phyloP scores from a whole-genome alignment of 1,140 invertebrate genomes.

The Metaphire vulgaris region DNA sequence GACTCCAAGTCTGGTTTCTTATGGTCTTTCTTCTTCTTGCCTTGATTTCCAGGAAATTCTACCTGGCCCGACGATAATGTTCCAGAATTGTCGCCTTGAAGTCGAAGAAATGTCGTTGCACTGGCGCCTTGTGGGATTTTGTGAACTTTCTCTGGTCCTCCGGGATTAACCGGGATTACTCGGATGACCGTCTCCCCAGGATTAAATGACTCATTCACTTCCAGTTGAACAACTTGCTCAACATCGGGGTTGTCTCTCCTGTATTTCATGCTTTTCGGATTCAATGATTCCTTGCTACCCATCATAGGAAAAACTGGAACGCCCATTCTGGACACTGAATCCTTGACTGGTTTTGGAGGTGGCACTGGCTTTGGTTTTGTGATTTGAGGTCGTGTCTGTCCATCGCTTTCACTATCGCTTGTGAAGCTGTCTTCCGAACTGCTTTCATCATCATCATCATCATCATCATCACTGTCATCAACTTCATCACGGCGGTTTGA shows the following conservation, averaged over 20 bases:
- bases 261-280: constrained; percentile 7
- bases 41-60: background rate
- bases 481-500: background rate
- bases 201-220: background rate
- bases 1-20: background rate
- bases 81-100: background rate
- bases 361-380: background rate
- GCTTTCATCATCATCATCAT: background rate
- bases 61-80: background rate
- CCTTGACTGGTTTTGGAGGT: constrained; percentile 10
- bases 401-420: background rate
- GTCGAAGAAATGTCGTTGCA: background rate
- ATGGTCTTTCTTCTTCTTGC: background rate
- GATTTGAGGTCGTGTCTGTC: no score
- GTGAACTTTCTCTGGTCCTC: background rate
- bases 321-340: background rate
- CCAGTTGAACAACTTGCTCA: constrained; percentile 13
- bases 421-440: background rate
- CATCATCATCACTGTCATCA: background rate
- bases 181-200: background rate
- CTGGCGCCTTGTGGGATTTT: background rate
- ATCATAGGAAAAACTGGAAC: background rate
- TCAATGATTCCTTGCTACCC: background rate
- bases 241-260: constrained; percentile 3
- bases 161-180: constrained; percentile 12